Evolutionary conservation across 2,888 invertebrate genomes (phyloP).

Genomic region (Pachydiplax longipennis): DNA sequence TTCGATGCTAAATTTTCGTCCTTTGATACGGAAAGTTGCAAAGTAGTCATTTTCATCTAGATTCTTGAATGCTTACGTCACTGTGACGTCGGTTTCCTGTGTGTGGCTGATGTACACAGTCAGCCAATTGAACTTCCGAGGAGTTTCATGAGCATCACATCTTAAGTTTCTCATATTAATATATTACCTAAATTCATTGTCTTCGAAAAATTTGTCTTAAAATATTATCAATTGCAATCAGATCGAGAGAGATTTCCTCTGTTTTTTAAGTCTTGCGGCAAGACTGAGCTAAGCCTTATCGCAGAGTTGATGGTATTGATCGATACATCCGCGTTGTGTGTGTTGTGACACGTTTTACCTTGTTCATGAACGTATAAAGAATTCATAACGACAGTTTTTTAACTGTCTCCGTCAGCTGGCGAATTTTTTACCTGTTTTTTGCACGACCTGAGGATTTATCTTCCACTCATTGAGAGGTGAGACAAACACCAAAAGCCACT

Average conservation of each 20-base stretch:
- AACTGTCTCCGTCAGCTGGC: too few species aligned
- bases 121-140: too few species aligned
- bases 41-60: not conserved
- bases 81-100: not conserved
- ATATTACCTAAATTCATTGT: too few species aligned
- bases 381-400: too few species aligned
- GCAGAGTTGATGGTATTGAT: constrained; percentile 5
- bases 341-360: constrained; percentile 4
- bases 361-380: too few species aligned
- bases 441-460: too few species aligned
- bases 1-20: too few species aligned
- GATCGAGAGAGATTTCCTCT: not conserved
- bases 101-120: not conserved
- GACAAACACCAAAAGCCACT: too few species aligned
- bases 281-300: not conserved
- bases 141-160: not conserved
- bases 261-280: not conserved
- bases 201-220: too few species aligned
- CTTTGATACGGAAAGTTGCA: not conserved
- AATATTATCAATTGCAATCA: too few species aligned
- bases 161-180: not conserved
- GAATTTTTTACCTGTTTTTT: too few species aligned
- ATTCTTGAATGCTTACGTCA: not conserved
- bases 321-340: not conserved
- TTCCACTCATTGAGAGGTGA: too few species aligned